A percentile compares a stretch with the other conserved stretches of the same genome.
Evolutionary conservation across 2,113 vertebrate species (phyloP).

Genomic region (Panthera uncia): DNA sequence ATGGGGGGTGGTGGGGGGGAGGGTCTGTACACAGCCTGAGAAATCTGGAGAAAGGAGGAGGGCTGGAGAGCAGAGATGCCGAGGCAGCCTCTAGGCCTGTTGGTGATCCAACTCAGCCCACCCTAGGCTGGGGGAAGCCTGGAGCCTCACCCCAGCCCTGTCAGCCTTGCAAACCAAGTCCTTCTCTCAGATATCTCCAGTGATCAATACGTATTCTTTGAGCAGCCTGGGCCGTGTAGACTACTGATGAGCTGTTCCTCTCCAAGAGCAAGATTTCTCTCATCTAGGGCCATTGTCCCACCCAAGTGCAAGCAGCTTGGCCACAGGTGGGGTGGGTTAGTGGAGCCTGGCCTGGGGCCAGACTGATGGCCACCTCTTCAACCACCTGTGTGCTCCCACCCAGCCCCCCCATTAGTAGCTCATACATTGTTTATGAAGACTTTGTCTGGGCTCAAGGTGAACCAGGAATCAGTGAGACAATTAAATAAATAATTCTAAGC

Average conservation of each 20-base stretch:
- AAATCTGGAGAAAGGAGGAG: neutral
- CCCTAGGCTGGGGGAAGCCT: neutral
- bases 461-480: conserved; percentile 67
- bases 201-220: conserved; percentile 68
- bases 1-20: neutral
- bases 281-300: conserved; percentile 67
- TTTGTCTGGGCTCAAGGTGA: conserved; percentile 81
- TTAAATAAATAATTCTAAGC: conserved; percentile 73
- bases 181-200: conserved; percentile 67
- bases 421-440: conserved; percentile 76
- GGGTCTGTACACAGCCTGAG: neutral
- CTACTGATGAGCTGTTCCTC: conserved; percentile 71
- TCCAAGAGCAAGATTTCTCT: conserved; percentile 74
- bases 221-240: conserved; percentile 54
- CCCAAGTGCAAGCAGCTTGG: conserved; percentile 22
- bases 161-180: conserved; percentile 62
- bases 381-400: conserved; percentile 3
- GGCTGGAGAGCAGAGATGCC: too few species aligned
- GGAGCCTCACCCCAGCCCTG: neutral
- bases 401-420: conserved; percentile 57
- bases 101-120: neutral
- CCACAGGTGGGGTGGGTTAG: neutral
- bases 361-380: neutral
- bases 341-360: neutral
- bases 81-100: neutral